Conservation (phyloP, 2,113 vertebrate species). For the Piprites chloris region DNA sequence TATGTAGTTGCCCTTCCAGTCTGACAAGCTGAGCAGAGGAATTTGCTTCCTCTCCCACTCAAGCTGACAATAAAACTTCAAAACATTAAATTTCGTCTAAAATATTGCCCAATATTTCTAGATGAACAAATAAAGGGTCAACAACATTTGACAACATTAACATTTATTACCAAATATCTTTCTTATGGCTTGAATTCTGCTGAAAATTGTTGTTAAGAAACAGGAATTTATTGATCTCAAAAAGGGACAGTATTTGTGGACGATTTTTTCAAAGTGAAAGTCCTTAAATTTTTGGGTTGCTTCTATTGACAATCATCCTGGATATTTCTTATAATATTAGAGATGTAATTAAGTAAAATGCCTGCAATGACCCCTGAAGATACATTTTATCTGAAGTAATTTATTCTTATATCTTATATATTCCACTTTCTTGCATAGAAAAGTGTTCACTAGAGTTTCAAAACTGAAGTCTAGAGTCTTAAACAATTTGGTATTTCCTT, state of each 20-base stretch:
- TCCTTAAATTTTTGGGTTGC: neutral
- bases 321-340: neutral
- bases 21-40: neutral
- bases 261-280: neutral
- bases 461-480: neutral
- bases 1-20: neutral
- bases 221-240: neutral
- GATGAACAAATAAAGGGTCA: neutral
- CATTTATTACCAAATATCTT: neutral
- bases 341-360: neutral
- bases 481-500: neutral
- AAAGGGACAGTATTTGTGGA: neutral
- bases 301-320: neutral
- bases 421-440: neutral
- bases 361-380: neutral
- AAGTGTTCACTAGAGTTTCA: neutral
- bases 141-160: neutral
- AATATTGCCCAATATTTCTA: neutral
- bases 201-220: neutral
- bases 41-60: neutral
- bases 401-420: neutral
- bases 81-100: neutral
- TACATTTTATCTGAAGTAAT: neutral
- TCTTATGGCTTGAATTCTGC: neutral
- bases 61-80: neutral